Percentiles rank a stretch among this genome's conserved stretches.
These are phyloP conservation scores for Hyperoplus immaculatus DNA, from an alignment of 2,797 vertebrate genomes.

Conservation along the genomic window DNA sequence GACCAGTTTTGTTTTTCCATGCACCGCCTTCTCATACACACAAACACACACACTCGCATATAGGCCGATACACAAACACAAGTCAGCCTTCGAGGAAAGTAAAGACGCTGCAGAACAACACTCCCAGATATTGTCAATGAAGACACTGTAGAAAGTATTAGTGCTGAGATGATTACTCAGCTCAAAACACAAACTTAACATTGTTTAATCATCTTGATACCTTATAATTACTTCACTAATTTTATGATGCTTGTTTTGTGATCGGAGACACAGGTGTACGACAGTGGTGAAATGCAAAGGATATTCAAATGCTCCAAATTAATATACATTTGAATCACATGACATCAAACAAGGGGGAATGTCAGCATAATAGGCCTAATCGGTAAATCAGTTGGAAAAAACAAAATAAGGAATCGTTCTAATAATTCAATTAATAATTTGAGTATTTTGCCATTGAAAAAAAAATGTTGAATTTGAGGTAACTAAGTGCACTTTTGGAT, in stretches of 20 bases:
- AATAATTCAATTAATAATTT: not conserved
- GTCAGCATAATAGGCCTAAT: not conserved
- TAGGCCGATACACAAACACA: constrained; percentile 2
- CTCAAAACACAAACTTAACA: not conserved
- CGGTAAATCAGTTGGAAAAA: not conserved
- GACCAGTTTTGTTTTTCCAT: constrained; percentile 59
- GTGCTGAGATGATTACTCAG: not conserved
- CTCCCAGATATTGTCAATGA: constrained; percentile 29
- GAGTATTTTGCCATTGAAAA: not conserved
- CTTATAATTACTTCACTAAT: not conserved
- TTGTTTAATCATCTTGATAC: not conserved
- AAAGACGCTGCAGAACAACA: constrained; percentile 20
- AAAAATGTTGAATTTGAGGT: not conserved
- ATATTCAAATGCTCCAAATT: not conserved
- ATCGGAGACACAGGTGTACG: not conserved
- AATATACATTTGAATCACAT: no score
- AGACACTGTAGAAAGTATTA: not conserved
- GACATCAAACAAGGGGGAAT: no score
- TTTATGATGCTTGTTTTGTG: not conserved
- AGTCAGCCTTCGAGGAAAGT: constrained; percentile 11
- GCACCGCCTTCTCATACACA: constrained; percentile 6
- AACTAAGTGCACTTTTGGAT: not conserved
- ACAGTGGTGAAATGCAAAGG: not conserved
- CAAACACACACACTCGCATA: not conserved
- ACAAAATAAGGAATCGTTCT: not conserved